A percentile compares a stretch with the other conserved stretches of the same genome.
phyloP scores from a whole-genome alignment of 2,888 invertebrate genomes.

The Germaria angustata region DNA sequence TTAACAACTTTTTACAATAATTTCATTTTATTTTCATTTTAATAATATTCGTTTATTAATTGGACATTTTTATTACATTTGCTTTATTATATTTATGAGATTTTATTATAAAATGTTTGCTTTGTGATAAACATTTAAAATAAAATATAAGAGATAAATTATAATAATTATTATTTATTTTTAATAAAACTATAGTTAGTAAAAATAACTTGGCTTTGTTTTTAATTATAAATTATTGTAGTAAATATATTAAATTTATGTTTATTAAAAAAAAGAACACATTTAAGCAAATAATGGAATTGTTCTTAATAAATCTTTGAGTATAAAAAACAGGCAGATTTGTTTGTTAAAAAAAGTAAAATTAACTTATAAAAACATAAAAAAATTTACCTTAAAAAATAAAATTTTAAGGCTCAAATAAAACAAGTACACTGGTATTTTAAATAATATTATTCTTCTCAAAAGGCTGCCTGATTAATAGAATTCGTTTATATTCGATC shows the following conservation, averaged over 20 bases:
- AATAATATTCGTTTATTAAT: slow-evolving; percentile 64
- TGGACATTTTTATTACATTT: slow-evolving; percentile 61
- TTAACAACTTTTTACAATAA: slow-evolving; percentile 67
- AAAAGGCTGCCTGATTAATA: slow-evolving; percentile 33
- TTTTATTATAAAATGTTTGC: slow-evolving; percentile 40
- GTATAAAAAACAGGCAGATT: slow-evolving; percentile 63
- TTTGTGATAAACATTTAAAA: slow-evolving; percentile 60
- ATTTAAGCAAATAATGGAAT: slow-evolving; percentile 67
- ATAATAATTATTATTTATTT: slow-evolving; percentile 17
- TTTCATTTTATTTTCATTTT: slow-evolving; percentile 36
- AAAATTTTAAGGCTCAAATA: slow-evolving; percentile 25
- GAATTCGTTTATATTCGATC: slow-evolving; percentile 7
- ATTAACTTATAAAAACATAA: slow-evolving; percentile 27
- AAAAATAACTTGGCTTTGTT: slow-evolving; percentile 51
- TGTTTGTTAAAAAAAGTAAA: slow-evolving; percentile 14
- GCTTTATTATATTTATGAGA: slow-evolving; percentile 41
- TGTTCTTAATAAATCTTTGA: slow-evolving; percentile 53
- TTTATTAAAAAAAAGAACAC: slow-evolving; percentile 70
- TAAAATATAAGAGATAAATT: slow-evolving; percentile 39
- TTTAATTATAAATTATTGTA: slow-evolving; percentile 67
- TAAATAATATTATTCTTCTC: neutral
- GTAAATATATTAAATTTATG: slow-evolving; percentile 65
- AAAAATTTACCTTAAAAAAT: slow-evolving; percentile 11
- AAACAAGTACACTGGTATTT: slow-evolving; percentile 35
- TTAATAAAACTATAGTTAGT: slow-evolving; percentile 60